phyloP scores from a whole-genome alignment of 2,113 vertebrate genomes.

The Anolis sagrei region DNA sequence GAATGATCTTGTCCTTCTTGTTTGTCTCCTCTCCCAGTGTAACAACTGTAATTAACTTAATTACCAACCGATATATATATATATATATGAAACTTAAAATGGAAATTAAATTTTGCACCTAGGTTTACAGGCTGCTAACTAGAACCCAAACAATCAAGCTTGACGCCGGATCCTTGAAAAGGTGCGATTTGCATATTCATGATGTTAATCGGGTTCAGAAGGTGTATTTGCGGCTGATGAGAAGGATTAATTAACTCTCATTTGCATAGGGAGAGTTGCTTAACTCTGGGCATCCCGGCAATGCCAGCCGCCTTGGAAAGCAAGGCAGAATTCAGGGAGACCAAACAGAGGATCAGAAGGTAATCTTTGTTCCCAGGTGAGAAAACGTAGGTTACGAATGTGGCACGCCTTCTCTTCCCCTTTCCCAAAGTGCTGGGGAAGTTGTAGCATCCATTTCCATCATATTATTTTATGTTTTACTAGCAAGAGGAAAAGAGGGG shows the following conservation, averaged over 20 bases:
- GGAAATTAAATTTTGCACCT: constrained; percentile 82
- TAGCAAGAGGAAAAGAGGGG: background rate
- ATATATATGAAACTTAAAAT: constrained; percentile 76
- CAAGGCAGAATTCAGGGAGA: no score
- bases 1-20: constrained; percentile 66
- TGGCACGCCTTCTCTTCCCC: background rate
- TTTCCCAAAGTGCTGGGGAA: no score
- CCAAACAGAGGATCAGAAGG: background rate
- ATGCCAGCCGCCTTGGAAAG: no score
- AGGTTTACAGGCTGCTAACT: constrained; percentile 80
- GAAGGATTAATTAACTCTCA: constrained; percentile 82
- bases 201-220: constrained; percentile 82
- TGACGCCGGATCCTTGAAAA: constrained; percentile 81
- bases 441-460: background rate
- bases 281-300: constrained; percentile 72
- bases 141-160: constrained; percentile 83
- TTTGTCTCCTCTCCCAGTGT: constrained; percentile 67
- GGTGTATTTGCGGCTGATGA: constrained; percentile 83
- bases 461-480: background rate
- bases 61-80: constrained; percentile 69
- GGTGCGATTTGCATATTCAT: constrained; percentile 85
- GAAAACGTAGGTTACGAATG: background rate
- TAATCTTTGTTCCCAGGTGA: fast-evolving
- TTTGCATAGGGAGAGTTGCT: constrained; percentile 74
- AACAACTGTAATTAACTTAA: constrained; percentile 74